Conservation (phyloP, 2,888 invertebrate species). For the Erannis defoliaria region DNA sequence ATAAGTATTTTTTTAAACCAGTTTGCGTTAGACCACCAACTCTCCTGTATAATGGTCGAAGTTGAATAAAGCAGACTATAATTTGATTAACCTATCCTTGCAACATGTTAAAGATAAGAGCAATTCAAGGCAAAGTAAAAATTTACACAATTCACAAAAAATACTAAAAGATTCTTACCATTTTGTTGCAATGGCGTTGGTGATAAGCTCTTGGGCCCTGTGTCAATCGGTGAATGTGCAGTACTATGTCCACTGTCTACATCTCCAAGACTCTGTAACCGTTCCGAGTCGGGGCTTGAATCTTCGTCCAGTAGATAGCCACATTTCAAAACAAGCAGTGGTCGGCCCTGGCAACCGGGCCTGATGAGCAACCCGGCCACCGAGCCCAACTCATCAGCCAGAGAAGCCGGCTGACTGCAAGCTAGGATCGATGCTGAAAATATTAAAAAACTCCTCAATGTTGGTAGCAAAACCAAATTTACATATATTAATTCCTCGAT, state of each 20-base stretch:
- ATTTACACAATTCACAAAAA: not conserved
- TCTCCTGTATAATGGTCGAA: no score
- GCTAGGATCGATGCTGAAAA: conserved; percentile 88
- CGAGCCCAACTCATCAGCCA: conserved; percentile 90
- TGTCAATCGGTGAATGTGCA: conserved; percentile 94
- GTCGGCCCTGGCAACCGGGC: conserved; percentile 78
- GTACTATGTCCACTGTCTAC: conserved; percentile 97
- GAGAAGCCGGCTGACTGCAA: conserved; percentile 87
- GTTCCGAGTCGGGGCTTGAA: conserved; percentile 94
- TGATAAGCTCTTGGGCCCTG: conserved; percentile 94
- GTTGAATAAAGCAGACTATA: no score
- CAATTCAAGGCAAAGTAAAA: not conserved
- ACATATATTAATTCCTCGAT: not conserved
- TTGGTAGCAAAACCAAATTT: not conserved
- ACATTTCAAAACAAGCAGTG: conserved; percentile 90
- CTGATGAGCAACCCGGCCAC: conserved; percentile 70
- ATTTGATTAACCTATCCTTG: no score
- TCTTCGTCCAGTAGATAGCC: conserved; percentile 92
- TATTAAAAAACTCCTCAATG: not conserved
- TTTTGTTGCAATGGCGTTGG: conserved; percentile 88
- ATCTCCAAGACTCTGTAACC: conserved; percentile 90
- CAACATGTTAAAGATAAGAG: not conserved
- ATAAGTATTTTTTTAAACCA: no score
- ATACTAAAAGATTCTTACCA: conserved; percentile 53
- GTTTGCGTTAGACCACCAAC: no score